Evolutionary conservation across 2,888 invertebrate genomes (phyloP).

Genomic region (Agonum fuliginosum): DNA sequence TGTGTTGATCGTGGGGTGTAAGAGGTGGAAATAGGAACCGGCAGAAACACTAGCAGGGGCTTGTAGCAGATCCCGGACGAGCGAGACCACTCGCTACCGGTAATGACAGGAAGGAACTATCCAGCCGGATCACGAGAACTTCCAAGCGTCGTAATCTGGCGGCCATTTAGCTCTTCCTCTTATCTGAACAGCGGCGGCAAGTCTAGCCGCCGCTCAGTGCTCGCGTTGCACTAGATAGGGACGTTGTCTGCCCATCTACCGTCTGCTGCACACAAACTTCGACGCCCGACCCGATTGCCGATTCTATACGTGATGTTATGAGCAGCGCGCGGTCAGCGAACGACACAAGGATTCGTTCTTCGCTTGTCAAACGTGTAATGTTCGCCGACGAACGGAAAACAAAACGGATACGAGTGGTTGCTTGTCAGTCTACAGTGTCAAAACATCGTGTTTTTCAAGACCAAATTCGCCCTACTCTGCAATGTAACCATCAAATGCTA

Average conservation of each 20-base stretch:
- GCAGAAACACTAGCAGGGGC: background rate
- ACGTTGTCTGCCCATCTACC: background rate
- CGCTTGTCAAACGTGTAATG: constrained; percentile 18
- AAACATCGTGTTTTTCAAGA: constrained; percentile 15
- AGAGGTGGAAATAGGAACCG: background rate
- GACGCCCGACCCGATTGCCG: background rate
- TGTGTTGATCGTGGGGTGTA: constrained; percentile 21
- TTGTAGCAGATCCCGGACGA: constrained; percentile 17
- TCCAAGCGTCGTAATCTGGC: constrained; percentile 62
- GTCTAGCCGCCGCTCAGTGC: constrained; percentile 7
- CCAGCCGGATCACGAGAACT: constrained; percentile 67
- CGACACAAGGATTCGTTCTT: background rate
- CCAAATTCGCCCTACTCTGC: background rate
- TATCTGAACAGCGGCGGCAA: constrained; percentile 61
- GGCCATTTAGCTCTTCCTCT: constrained; percentile 62
- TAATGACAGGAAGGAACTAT: constrained; percentile 63
- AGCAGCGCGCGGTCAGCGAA: background rate
- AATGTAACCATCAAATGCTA: no score
- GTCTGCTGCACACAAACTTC: constrained; percentile 13
- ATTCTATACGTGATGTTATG: background rate
- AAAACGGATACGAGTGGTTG: constrained; percentile 11
- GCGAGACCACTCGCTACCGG: constrained; percentile 58
- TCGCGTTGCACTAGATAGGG: constrained; percentile 13
- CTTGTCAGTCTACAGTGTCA: background rate
- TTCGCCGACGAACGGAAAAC: constrained; percentile 13